Evolutionary conservation across 2,113 vertebrate genomes (phyloP).

Genomic region (Conger conger): DNA sequence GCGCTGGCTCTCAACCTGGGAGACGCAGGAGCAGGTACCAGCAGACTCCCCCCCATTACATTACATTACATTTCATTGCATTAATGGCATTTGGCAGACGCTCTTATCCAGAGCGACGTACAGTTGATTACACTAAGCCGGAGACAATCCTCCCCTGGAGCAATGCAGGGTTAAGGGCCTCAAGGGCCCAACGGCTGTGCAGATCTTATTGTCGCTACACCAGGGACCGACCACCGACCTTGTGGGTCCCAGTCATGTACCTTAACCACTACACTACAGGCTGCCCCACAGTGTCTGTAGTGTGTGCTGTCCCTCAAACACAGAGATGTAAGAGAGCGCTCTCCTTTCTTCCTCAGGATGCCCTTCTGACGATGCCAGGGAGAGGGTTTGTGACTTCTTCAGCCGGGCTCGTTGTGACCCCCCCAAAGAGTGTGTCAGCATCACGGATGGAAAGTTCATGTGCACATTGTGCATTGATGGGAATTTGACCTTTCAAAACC

Average conservation of each 20-base stretch:
- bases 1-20: neutral
- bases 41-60: neutral
- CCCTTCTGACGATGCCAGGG: neutral
- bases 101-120: too few species aligned
- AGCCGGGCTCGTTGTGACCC: neutral
- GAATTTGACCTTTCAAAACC: constrained; percentile 40
- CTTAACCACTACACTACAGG: too few species aligned
- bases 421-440: neutral
- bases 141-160: too few species aligned
- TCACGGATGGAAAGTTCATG: neutral
- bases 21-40: neutral
- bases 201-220: too few species aligned
- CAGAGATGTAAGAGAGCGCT: neutral
- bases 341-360: neutral
- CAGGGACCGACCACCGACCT: too few species aligned
- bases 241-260: too few species aligned
- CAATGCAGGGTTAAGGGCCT: too few species aligned
- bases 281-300: neutral
- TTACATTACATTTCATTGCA: too few species aligned
- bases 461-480: constrained; percentile 44
- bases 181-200: too few species aligned
- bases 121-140: too few species aligned
- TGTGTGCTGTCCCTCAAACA: neutral
- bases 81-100: too few species aligned
- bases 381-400: constrained; percentile 12